A percentile compares a stretch with the other conserved stretches of the same genome.
phyloP scores from a whole-genome alignment of 2,797 vertebrate genomes.

The Coendou prehensilis region DNA sequence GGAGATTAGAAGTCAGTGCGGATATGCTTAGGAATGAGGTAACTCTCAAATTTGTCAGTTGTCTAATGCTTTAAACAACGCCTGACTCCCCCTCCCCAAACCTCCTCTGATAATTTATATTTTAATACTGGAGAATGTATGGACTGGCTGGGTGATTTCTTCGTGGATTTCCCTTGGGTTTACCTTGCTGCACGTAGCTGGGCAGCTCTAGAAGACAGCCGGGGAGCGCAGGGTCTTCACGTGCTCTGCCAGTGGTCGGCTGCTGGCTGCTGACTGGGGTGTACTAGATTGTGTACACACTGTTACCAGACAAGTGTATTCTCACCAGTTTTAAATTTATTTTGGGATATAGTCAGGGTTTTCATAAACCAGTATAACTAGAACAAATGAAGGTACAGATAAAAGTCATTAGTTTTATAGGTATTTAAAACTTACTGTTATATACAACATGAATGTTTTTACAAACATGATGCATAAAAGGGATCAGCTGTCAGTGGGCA shows the following conservation, averaged over 20 bases:
- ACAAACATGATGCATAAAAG: constrained; percentile 16
- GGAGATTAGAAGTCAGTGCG: not conserved
- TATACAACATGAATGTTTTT: not conserved
- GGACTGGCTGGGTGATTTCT: not conserved
- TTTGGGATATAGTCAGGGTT: not conserved
- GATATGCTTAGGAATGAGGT: not conserved
- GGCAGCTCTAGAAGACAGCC: not conserved
- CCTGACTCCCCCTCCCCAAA: no score
- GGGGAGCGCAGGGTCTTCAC: not conserved
- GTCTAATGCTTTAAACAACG: not conserved
- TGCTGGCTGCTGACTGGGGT: not conserved
- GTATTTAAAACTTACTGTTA: not conserved
- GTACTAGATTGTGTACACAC: not conserved
- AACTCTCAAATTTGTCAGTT: not conserved
- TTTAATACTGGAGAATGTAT: not conserved
- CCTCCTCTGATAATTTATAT: not conserved
- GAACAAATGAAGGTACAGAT: not conserved
- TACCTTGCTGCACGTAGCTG: not conserved
- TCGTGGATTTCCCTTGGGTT: not conserved
- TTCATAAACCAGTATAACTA: constrained; percentile 11
- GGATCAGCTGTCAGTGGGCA: not conserved
- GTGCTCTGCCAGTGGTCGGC: not conserved
- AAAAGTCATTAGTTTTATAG: constrained; percentile 23
- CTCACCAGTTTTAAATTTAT: not conserved
- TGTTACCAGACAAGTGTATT: not conserved